Percentiles rank a stretch among this genome's conserved stretches.
Conservation (phyloP, 1,140 invertebrate species). For the Polypedilum pembai region DNA sequence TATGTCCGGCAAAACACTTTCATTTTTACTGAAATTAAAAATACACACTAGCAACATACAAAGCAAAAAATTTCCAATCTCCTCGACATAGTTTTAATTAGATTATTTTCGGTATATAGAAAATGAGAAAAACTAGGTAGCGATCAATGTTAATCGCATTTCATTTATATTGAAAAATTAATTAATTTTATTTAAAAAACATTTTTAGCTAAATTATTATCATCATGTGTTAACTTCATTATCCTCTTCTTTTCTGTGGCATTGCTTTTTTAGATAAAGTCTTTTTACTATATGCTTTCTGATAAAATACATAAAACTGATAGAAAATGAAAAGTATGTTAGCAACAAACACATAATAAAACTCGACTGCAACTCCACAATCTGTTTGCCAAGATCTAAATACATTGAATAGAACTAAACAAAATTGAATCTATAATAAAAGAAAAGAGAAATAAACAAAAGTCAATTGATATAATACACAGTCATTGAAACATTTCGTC, state of each 20-base stretch:
- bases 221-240: background rate
- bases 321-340: slow-evolving; percentile 59
- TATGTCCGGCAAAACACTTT: too few species aligned
- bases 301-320: slow-evolving; percentile 64
- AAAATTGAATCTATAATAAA: slow-evolving; percentile 57
- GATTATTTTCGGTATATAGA: too few species aligned
- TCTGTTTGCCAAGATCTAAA: slow-evolving; percentile 48
- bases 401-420: slow-evolving; percentile 51
- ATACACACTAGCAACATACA: too few species aligned
- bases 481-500: too few species aligned
- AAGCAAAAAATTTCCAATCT: too few species aligned
- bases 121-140: too few species aligned
- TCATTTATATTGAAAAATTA: too few species aligned
- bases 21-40: too few species aligned
- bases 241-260: background rate
- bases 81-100: too few species aligned
- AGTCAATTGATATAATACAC: background rate
- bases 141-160: too few species aligned
- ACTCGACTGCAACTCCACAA: slow-evolving; percentile 48
- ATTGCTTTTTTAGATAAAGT: background rate
- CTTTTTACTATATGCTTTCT: slow-evolving; percentile 45
- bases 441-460: too few species aligned
- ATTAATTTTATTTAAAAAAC: too few species aligned
- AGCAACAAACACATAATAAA: slow-evolving; percentile 49
- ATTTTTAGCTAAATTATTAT: background rate